Conservation (phyloP, 2,113 vertebrate genomes). For the Cisticola juncidis region DNA sequence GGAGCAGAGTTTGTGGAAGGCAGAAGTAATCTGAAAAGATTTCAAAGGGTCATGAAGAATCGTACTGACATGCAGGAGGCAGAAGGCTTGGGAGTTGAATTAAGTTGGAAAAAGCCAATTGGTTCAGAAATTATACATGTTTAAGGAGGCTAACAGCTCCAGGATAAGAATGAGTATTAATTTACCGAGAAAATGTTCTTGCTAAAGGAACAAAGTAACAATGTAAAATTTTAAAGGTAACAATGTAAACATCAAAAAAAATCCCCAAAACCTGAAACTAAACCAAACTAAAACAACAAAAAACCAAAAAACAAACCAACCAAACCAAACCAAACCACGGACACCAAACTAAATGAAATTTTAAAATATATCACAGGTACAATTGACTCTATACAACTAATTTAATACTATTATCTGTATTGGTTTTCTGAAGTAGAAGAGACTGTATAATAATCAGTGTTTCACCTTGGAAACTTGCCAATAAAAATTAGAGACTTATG, state of each 20-base stretch:
- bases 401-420: background rate
- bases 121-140: background rate
- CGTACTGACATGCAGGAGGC: background rate
- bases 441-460: background rate
- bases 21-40: background rate
- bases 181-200: background rate
- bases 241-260: background rate
- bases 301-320: too few species aligned
- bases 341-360: background rate
- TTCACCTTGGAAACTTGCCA: background rate
- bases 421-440: background rate
- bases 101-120: background rate
- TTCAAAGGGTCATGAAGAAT: background rate
- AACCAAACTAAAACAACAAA: background rate
- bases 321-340: background rate
- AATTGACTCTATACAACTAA: background rate
- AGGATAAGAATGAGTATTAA: background rate
- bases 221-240: background rate
- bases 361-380: background rate
- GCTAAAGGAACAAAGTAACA: background rate
- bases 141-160: background rate
- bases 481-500: background rate
- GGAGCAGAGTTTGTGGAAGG: background rate
- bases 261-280: rapidly evolving
- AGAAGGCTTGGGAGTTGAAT: background rate